Conservation (phyloP, 2,888 invertebrate species). For the Sphaeridia pumilis region DNA sequence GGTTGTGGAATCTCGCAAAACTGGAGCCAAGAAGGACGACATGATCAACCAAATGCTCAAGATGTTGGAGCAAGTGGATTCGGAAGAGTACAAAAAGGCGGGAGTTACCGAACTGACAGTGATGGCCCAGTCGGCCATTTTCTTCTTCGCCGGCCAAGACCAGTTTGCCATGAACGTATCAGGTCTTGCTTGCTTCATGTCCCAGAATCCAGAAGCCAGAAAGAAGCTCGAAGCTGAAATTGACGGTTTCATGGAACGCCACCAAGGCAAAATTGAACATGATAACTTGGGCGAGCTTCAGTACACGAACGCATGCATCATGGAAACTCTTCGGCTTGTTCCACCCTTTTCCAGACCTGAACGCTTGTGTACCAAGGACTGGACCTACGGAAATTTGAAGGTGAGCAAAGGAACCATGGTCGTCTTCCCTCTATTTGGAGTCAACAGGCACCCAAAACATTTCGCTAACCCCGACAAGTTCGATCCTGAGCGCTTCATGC, state of each 20-base stretch:
- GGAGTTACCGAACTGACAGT: conserved; percentile 26
- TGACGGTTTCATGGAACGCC: neutral
- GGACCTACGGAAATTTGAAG: conserved; percentile 15
- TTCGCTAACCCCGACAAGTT: conserved; percentile 25
- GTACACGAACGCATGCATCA: conserved; percentile 17
- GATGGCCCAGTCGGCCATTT: conserved; percentile 25
- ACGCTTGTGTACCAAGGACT: conserved; percentile 15
- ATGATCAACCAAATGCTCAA: conserved; percentile 22
- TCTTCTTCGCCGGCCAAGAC: conserved; percentile 34
- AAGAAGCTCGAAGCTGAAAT: conserved; percentile 7
- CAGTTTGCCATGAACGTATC: conserved; percentile 22
- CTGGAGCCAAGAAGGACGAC: conserved; percentile 15
- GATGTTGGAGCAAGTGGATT: conserved; percentile 6
- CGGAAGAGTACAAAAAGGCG: conserved; percentile 20
- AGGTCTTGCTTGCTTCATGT: conserved; percentile 17
- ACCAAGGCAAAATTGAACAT: conserved; percentile 9
- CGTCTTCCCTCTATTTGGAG: conserved; percentile 22
- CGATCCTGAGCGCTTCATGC: conserved; percentile 26
- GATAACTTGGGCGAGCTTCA: conserved; percentile 11
- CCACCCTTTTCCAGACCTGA: conserved; percentile 16
- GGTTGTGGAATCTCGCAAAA: conserved; percentile 17
- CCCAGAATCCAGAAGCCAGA: conserved; percentile 17
- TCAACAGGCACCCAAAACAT: conserved; percentile 22
- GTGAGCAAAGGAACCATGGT: conserved; percentile 26
- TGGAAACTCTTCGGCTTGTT: conserved; percentile 15